Base-by-base conservation (phyloP, 2,113 vertebrate genomes). In the Spea bombifrons region DNA sequence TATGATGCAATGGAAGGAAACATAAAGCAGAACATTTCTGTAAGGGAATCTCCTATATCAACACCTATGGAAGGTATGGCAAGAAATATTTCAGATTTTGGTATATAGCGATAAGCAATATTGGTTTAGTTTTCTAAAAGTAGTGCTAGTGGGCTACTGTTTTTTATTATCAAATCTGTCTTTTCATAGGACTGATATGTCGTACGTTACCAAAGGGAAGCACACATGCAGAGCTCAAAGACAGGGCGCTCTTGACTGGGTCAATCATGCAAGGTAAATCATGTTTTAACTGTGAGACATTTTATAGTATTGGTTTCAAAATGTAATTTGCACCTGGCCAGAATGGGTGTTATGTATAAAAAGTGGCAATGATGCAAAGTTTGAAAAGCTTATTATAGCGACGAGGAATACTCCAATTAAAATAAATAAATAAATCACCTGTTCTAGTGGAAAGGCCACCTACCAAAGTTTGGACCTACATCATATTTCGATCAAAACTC, bases 211-310 rank as follows among this genome's bases (percentile, higher is more conserved):
- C 96, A 30, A 94, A 96, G 84, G 96, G 97, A 5, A 93, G 93
- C 76, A 88, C 93, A 68, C 97, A 98, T 82, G 88, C 94, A 44
- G 97, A 99, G 66, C 88, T 96, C 1, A 97, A 98, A 83, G 97
- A 99, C 71, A 92, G 96, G 83, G 89, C 92, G 1, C 85, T 98
- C 72, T 87, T 96, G n/a, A 87, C 95, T 76, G 97, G 97, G 71
- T 99, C 97, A 71, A 99, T 99, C 83, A 98, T 99, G 97, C 96
- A 99, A 88, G 97, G 97, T 99, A 90, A 81, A 66, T 3, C 8
- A 3, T 17, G 30, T 30, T 30, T 30, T 30, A 30, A 30, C 30
- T 30, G 3, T 70, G 4, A n/a, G 50, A 49, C 17, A 50, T 50
- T 68, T 66, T 66, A 3, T 8, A 44, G 6, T 66, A 66, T 10